These are phyloP conservation scores for Eristalinus aeneus DNA, from an alignment of 2,888 invertebrate genomes.

Conservation along the genomic window DNA sequence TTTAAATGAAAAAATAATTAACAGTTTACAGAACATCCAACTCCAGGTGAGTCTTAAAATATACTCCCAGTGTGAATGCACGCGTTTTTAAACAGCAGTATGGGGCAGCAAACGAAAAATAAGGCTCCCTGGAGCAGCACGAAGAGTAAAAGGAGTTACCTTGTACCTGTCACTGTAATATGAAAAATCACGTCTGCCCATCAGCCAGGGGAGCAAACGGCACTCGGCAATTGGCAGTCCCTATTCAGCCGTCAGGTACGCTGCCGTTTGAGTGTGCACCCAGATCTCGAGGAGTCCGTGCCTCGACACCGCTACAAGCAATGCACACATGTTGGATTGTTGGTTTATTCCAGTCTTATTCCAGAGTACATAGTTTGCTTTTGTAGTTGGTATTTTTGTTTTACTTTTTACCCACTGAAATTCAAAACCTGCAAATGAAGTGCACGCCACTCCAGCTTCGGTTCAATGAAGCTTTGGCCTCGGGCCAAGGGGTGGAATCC, in stretches of 20 bases:
- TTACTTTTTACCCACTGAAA: conserved; percentile 26
- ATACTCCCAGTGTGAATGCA: neutral
- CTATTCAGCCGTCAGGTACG: conserved; percentile 19
- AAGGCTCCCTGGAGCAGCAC: neutral
- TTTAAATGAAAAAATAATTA: conserved; percentile 56
- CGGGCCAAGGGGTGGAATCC: conserved; percentile 25
- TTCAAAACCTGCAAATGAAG: conserved; percentile 18
- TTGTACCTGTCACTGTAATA: conserved; percentile 44
- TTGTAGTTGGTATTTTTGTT: conserved; percentile 36
- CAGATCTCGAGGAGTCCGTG: neutral
- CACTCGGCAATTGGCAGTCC: neutral
- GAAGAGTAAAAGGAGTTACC: conserved; percentile 17
- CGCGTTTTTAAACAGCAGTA: neutral
- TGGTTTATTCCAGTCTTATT: conserved; percentile 32
- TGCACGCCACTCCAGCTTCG: conserved; percentile 10
- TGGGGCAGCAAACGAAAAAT: neutral
- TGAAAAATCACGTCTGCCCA: conserved; percentile 56
- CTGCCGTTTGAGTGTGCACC: conserved; percentile 9
- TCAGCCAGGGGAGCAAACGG: conserved; percentile 8
- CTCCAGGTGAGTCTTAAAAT: neutral
- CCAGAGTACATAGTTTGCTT: conserved; percentile 3
- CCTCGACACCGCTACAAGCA: conserved; percentile 4
- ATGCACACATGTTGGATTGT: conserved; percentile 7
- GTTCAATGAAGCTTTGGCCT: conserved; percentile 33
- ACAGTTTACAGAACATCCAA: conserved; percentile 32